Percentiles rank a stretch among this genome's conserved stretches.
phyloP scores from a whole-genome alignment of 2,797 vertebrate species.

The Rallus crepitans region DNA sequence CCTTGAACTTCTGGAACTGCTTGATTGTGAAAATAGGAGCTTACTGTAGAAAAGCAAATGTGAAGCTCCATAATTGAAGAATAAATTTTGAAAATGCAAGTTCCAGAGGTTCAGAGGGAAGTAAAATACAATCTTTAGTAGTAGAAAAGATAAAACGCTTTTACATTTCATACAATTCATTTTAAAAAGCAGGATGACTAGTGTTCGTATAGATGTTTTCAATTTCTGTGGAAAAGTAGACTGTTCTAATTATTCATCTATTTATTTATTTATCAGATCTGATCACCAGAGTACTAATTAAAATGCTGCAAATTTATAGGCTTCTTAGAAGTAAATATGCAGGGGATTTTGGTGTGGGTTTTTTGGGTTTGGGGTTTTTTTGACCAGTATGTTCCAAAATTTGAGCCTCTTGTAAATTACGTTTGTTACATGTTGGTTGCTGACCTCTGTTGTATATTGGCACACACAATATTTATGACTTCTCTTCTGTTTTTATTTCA shows the following conservation, averaged over 20 bases:
- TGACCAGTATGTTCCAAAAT: background rate
- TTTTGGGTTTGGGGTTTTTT: background rate
- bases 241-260: background rate
- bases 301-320: background rate
- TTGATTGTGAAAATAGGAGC: background rate
- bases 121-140: background rate
- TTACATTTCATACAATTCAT: background rate
- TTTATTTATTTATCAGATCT: background rate
- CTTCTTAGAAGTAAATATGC: background rate
- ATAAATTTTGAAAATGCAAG: background rate
- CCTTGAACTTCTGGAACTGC: background rate
- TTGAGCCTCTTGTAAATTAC: background rate
- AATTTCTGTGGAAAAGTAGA: background rate
- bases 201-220: background rate
- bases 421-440: background rate
- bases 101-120: background rate
- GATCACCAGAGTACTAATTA: background rate
- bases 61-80: background rate
- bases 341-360: background rate
- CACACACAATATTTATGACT: background rate
- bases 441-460: background rate
- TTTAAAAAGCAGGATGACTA: background rate
- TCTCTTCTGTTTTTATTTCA: constrained; percentile 16
- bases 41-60: background rate
- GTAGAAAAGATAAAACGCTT: background rate